Percentiles rank a stretch among this genome's conserved stretches.
Conservation (phyloP, 2,113 vertebrate species). For the Uropsilus gracilis region DNA sequence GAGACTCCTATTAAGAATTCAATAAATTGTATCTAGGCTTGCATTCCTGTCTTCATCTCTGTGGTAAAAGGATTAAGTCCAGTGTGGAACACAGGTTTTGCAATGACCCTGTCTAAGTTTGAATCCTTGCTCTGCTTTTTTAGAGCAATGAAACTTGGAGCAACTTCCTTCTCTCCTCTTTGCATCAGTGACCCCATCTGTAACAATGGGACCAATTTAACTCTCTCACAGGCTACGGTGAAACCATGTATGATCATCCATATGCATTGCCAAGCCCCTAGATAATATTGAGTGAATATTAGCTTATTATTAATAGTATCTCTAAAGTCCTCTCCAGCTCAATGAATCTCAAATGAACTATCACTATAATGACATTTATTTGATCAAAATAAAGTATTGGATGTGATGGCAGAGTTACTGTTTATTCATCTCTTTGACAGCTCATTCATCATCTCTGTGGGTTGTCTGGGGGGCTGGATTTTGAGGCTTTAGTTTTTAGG, state of each 20-base stretch:
- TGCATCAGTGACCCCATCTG: background rate
- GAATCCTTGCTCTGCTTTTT: background rate
- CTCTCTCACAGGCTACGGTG: background rate
- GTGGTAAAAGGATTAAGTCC: background rate
- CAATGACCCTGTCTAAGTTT: background rate
- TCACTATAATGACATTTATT: constrained; percentile 63
- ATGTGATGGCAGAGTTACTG: constrained; percentile 57
- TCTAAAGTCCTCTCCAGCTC: constrained; percentile 48
- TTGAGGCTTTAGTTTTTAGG: background rate
- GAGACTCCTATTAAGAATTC: background rate
- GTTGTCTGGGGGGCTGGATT: background rate
- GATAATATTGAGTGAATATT: constrained; percentile 47
- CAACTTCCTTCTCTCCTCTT: background rate
- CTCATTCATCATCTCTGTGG: constrained; percentile 58
- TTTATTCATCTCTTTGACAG: constrained; percentile 65
- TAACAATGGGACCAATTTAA: background rate
- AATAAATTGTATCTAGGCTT: background rate
- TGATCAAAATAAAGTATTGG: constrained; percentile 70
- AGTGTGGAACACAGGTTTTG: background rate
- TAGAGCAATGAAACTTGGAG: background rate
- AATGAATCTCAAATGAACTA: constrained; percentile 62
- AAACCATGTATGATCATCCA: background rate
- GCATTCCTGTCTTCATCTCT: background rate
- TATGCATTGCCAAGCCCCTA: background rate
- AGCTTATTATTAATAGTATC: constrained; percentile 51